phyloP scores from a whole-genome alignment of 2,888 invertebrate genomes.

The Eueremaeus valkanovi region DNA sequence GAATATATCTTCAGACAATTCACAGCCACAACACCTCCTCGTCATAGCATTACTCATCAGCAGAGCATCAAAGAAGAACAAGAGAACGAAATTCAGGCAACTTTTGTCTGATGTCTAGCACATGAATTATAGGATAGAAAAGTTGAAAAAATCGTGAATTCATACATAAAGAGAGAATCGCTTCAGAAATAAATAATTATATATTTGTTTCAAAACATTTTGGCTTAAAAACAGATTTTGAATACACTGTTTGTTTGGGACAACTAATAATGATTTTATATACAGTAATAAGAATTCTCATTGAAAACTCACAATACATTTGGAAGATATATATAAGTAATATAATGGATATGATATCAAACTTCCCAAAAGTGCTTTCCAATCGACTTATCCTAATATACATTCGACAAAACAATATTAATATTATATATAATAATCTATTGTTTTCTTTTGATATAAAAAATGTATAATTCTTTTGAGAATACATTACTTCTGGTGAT shows the following conservation, averaged over 20 bases:
- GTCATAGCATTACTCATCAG: slow-evolving; percentile 22
- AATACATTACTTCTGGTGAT: too few species aligned
- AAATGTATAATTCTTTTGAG: too few species aligned
- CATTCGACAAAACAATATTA: too few species aligned
- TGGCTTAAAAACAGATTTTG: neutral
- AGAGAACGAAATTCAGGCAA: slow-evolving; percentile 13
- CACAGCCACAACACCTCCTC: slow-evolving; percentile 22
- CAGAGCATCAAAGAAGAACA: slow-evolving; percentile 40
- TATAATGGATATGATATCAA: too few species aligned
- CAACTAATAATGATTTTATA: neutral
- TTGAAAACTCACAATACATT: too few species aligned
- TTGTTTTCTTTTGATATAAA: neutral
- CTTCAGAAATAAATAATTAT: too few species aligned
- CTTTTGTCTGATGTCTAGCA: neutral
- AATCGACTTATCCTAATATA: slow-evolving; percentile 4
- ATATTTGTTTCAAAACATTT: too few species aligned
- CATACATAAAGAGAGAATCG: neutral
- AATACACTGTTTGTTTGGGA: neutral
- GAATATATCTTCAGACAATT: slow-evolving; percentile 38
- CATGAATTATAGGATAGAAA: neutral
- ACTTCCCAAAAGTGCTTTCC: slow-evolving; percentile 32
- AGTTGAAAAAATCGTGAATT: neutral
- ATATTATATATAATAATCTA: neutral
- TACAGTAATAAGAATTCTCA: neutral
- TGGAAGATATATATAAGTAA: too few species aligned